phyloP scores from a whole-genome alignment of 35 echinoderm and acorn worm genomes.

The Lytechinus variegatus region DNA sequence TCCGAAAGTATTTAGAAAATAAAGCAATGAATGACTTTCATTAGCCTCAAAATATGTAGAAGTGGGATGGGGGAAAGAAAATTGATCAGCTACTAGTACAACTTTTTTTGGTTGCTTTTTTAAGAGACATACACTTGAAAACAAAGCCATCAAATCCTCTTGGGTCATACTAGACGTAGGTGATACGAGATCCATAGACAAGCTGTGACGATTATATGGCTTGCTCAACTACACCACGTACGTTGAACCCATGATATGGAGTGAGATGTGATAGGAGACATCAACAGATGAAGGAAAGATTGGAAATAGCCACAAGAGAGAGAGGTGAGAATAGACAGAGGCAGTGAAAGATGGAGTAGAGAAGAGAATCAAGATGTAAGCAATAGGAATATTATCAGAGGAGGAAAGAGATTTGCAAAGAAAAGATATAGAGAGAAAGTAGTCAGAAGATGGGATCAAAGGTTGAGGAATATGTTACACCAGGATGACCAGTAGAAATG shows the following conservation, averaged over 20 bases:
- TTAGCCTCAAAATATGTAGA: neutral
- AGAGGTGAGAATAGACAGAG: neutral
- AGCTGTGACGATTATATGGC: slow-evolving; percentile 24
- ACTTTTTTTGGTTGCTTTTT: neutral
- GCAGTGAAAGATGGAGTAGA: slow-evolving; percentile 25
- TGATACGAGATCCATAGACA: slow-evolving; percentile 1
- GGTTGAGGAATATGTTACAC: neutral
- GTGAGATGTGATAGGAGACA: neutral
- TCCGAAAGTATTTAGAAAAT: neutral
- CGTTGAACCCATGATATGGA: neutral
- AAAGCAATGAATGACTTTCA: neutral
- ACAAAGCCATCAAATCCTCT: slow-evolving; percentile 10
- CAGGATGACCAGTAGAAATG: neutral
- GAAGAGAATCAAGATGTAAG: neutral
- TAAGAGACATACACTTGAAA: slow-evolving; percentile 34
- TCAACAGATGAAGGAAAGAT: neutral
- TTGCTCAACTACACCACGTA: slow-evolving; percentile 16
- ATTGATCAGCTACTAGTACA: neutral
- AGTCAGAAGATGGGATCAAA: slow-evolving; percentile 5
- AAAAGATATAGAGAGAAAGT: neutral
- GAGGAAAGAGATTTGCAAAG: neutral
- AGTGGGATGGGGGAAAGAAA: neutral
- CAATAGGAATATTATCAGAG: neutral
- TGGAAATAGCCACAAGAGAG: neutral
- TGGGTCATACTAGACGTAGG: slow-evolving; percentile 13